phyloP scores from a whole-genome alignment of 2,797 vertebrate genomes.

The Typhlichthys subterraneus region DNA sequence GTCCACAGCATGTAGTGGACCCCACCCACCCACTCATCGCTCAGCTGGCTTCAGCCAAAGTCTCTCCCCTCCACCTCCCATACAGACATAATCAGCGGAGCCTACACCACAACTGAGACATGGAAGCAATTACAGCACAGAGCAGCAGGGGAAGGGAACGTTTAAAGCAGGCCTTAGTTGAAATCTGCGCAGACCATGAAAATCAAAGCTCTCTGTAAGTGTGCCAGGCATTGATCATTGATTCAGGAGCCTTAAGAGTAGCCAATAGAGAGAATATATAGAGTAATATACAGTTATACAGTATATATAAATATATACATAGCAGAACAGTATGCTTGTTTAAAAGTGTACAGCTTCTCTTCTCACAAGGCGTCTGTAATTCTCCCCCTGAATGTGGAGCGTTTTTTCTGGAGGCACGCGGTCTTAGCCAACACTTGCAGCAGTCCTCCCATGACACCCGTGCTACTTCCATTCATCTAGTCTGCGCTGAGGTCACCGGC shows the following conservation, averaged over 20 bases:
- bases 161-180: constrained; percentile 44
- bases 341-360: too few relatives aligned
- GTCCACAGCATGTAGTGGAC: constrained; percentile 46
- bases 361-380: not conserved
- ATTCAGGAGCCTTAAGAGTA: constrained; percentile 28
- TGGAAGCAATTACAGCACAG: constrained; percentile 76
- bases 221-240: constrained; percentile 39
- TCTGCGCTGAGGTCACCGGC: constrained; percentile 40
- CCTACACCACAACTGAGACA: constrained; percentile 43
- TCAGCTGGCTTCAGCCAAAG: constrained; percentile 32
- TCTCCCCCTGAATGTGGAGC: not conserved
- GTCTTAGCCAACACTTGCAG: constrained; percentile 23
- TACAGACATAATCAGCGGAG: not conserved
- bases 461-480: constrained; percentile 17
- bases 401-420: constrained; percentile 22
- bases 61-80: not conserved
- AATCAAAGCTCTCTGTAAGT: constrained; percentile 43
- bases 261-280: not conserved
- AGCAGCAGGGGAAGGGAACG: constrained; percentile 49
- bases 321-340: too few relatives aligned
- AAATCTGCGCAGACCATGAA: constrained; percentile 32
- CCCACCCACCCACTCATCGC: constrained; percentile 57
- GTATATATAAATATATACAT: too few relatives aligned
- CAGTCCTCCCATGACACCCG: constrained; percentile 40
- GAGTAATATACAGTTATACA: too few relatives aligned